phyloP scores from a whole-genome alignment of 2,113 vertebrate species.

The Platichthys flesus region DNA sequence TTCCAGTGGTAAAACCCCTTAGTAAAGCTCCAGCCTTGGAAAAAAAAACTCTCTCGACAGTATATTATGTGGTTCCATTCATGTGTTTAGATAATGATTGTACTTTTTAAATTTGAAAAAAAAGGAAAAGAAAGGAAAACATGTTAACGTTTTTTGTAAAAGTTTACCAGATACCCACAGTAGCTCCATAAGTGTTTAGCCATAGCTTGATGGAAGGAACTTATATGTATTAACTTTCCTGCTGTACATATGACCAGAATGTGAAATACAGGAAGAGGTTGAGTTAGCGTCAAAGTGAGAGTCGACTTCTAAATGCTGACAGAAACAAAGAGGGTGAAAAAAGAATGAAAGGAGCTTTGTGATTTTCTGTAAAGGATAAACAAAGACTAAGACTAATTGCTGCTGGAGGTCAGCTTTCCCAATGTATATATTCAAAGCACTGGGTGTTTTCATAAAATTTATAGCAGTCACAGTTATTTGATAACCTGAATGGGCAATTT shows the following conservation, averaged over 20 bases:
- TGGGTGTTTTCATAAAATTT: constrained; percentile 72
- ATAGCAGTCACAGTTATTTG: constrained; percentile 82
- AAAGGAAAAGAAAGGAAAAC: too few species aligned
- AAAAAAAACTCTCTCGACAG: background rate
- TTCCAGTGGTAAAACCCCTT: background rate
- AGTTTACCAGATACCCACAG: too few species aligned
- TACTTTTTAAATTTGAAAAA: background rate
- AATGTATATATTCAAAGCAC: constrained; percentile 68
- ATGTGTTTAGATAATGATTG: background rate
- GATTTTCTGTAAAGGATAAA: constrained; percentile 78
- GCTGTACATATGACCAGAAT: too few species aligned
- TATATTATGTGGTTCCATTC: background rate
- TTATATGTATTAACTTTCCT: too few species aligned
- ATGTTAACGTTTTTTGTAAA: too few species aligned
- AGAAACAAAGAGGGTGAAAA: constrained; percentile 42
- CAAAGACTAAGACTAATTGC: constrained; percentile 83
- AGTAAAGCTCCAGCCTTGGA: background rate
- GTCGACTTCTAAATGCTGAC: background rate
- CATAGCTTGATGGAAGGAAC: too few species aligned
- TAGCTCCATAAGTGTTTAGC: too few species aligned
- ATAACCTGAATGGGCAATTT: constrained; percentile 83
- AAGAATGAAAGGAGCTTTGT: constrained; percentile 53
- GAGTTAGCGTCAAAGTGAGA: constrained; percentile 6
- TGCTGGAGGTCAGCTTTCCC: constrained; percentile 79
- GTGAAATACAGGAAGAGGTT: background rate